phyloP scores from a whole-genome alignment of 2,888 invertebrate species.

The Drosophila multiciliata region DNA sequence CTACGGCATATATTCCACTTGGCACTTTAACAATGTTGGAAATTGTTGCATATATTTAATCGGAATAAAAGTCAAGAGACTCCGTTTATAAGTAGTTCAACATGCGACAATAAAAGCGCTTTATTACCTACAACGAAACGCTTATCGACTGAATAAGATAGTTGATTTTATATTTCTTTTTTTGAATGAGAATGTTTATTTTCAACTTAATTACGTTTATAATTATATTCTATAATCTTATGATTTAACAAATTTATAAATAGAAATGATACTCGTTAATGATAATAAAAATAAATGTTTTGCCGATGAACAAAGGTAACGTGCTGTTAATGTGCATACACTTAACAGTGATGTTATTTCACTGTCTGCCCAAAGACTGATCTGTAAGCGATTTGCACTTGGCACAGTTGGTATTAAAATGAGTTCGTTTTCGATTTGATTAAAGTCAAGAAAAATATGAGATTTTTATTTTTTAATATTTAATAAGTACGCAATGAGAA shows the following conservation, averaged over 20 bases:
- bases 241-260: slow-evolving; percentile 36
- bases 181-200: slow-evolving; percentile 54
- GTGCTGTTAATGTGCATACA: slow-evolving; percentile 43
- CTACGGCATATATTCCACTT: background rate
- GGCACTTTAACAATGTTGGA: background rate
- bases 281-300: slow-evolving; percentile 12
- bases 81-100: too few relatives aligned
- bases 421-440: slow-evolving; percentile 10
- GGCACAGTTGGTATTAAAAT: slow-evolving; percentile 43
- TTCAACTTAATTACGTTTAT: slow-evolving; percentile 34
- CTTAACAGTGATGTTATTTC: slow-evolving; percentile 18
- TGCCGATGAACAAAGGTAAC: slow-evolving; percentile 20
- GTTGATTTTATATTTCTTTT: slow-evolving; percentile 23
- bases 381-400: slow-evolving; percentile 42
- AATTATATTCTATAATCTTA: slow-evolving; percentile 35
- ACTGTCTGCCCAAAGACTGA: slow-evolving; percentile 9
- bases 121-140: background rate
- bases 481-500: slow-evolving; percentile 10
- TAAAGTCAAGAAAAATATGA: slow-evolving; percentile 4
- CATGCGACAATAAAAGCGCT: background rate
- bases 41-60: background rate
- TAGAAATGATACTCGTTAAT: slow-evolving; percentile 26
- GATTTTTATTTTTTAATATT: slow-evolving; percentile 2
- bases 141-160: slow-evolving; percentile 7
- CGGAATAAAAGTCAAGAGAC: background rate